Evolutionary conservation across 2,113 vertebrate genomes (phyloP), one percentile per base, ranked within the genome.

Genomic region (Clarias gariepinus): DNA sequence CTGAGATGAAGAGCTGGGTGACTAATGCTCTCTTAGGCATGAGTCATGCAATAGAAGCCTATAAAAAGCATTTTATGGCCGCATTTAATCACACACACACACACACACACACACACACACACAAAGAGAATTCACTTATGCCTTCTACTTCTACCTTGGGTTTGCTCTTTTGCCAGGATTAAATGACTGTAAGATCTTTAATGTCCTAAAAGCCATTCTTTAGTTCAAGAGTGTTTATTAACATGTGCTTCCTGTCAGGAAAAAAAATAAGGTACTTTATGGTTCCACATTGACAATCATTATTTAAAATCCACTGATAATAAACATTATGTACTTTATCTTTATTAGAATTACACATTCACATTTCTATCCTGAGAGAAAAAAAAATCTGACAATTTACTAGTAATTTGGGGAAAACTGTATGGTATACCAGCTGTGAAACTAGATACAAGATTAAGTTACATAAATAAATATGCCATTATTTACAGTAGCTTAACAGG

Each of bases 371-470:
- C 89, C 85, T 90, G 89, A 79, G 84, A 66, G 25, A 91, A 69
- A 87, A 63, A 87, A 88, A 58, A 87, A 85, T 64, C 33, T 88
- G 74, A 87, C 87, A 80, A 86, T 90, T 91, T 85, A 91, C 89
- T 86, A 89, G 83, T 85, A 85, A 87, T 85, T 91, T 88, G 71
- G 61, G 57, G 73, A 60, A 86, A 73, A 82, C 85, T 90, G 30
- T 64, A 52, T 83, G 76, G 88, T 87, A 41, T 80, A 88, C 87
- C 84, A 89, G 86, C 90, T 85, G 87, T 91, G 86, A 28, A 64
- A 89, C 82, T 87, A 90, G 86, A 88, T 86, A 58, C 66, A 89
- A 88, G 87, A 87, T 90, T 90, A 85, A 79, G 33, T 47, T 8
- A 8, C 47, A 47, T 47, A 47, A 47, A 47, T 47, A 47, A 47